These are phyloP conservation scores for Thymelicus acteon DNA, from an alignment of 2,888 invertebrate genomes.

Conservation along the genomic window DNA sequence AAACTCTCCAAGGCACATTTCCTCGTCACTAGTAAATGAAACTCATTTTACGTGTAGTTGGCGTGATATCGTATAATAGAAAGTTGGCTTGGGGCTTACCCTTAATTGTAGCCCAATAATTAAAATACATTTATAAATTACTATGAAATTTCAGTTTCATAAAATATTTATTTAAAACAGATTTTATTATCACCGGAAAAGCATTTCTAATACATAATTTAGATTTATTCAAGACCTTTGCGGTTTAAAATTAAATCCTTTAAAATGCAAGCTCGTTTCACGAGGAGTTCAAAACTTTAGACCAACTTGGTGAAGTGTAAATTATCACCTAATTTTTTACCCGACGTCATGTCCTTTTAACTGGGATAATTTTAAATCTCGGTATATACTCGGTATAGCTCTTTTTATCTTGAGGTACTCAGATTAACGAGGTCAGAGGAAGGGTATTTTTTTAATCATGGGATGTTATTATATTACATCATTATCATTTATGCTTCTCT, in stretches of 20 bases:
- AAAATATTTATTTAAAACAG: neutral
- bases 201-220: neutral
- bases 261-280: constrained; percentile 6
- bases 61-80: constrained; percentile 49
- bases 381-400: neutral
- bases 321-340: constrained; percentile 10
- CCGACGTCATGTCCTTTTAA: constrained; percentile 3
- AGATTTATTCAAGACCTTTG: neutral
- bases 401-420: neutral
- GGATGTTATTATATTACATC: too few relatives aligned
- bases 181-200: neutral
- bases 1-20: constrained; percentile 49
- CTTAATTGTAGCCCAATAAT: neutral
- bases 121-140: neutral
- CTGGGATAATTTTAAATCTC: constrained; percentile 2
- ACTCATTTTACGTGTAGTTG: constrained; percentile 63
- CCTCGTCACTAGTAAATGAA: constrained; percentile 54
- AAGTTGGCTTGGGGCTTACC: constrained; percentile 36
- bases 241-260: constrained; percentile 7
- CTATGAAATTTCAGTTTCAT: too few relatives aligned
- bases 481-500: too few relatives aligned
- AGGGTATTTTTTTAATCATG: neutral
- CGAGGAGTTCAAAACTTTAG: constrained; percentile 1
- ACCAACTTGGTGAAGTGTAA: constrained; percentile 2
- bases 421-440: neutral